Evolutionary conservation across 2,888 invertebrate species (phyloP), one percentile per base, ranked within the genome.

Genomic region (Noctua comes): DNA sequence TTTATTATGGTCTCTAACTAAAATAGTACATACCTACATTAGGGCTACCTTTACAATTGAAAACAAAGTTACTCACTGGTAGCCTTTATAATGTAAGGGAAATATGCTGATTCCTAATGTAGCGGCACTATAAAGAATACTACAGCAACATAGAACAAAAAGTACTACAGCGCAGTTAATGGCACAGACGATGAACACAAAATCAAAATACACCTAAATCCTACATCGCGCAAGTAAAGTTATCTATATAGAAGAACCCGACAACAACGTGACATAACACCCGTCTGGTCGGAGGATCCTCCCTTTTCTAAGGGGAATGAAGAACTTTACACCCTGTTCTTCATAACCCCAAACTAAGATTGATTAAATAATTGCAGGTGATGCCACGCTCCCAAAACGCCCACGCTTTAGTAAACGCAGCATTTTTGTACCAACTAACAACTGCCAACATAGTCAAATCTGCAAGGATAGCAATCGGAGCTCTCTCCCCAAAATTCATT

Each of bases 381-480:
- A 98, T 98, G 97, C 97, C 98, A 0, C 95, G 98, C 79, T 97
- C 97, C 1, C 98, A 98, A 95, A 98, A 98, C 90, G 97, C 98
- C 0, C 98, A 98, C 88, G 98, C 98, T 0, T 97, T 98, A 78
- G 97, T 98, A 0, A 98, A 98, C 90, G 98, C 98, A 24, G 98
- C 97, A 13, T 98, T 98, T 90, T 91, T 97, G 0, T 97, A 98
- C 72, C 90, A 92, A 88, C 71, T 94, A 4, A 79, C 85, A 27
- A 46, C 40, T 27, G 69, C 87, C 8, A 89, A 89, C 16, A 77
- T 84, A 13, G 86, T 94, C 70, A 80, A 93, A 79, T 89, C 90
- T 51, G 97, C 97, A 1, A 93, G 93, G 59, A 96, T 98, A 36
- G 97, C 97, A 1, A 97, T 95, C 85, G 98, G 97, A 27, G 97